These are phyloP conservation scores for Aleiodes testaceus DNA, from an alignment of 2,888 invertebrate species.

Conservation along the genomic window DNA sequence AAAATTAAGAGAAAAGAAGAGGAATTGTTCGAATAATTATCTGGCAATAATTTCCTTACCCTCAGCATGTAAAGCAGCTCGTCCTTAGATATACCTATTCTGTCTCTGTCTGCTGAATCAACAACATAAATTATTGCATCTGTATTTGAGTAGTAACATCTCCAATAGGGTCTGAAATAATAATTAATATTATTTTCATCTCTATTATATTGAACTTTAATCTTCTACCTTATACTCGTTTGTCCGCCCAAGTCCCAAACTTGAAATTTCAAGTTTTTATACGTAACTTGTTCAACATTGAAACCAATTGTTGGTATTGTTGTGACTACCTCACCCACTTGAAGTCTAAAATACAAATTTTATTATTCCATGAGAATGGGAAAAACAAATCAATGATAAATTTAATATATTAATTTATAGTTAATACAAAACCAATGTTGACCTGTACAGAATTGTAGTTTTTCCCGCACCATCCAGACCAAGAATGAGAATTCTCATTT, in stretches of 20 bases:
- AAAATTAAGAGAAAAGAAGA: background rate
- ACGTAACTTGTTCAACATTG: slow-evolving; percentile 99
- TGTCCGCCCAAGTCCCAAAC: slow-evolving; percentile 99
- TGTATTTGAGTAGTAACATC: slow-evolving; percentile 99
- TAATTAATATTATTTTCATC: slow-evolving; percentile 7
- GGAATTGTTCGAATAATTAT: too few species aligned
- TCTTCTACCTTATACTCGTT: slow-evolving; percentile 96
- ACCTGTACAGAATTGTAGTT: slow-evolving; percentile 97
- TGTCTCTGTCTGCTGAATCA: slow-evolving; percentile 98
- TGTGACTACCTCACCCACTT: slow-evolving; percentile 98
- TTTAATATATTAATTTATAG: background rate
- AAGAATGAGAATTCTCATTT: slow-evolving; percentile 98
- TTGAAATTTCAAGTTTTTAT: slow-evolving; percentile 99
- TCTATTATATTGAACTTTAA: too few species aligned
- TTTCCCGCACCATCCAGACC: slow-evolving; percentile 99
- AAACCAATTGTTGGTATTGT: slow-evolving; percentile 99
- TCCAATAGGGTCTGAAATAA: slow-evolving; percentile 94
- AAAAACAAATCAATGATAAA: too few species aligned
- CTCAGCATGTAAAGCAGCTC: slow-evolving; percentile 97
- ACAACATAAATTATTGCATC: slow-evolving; percentile 99
- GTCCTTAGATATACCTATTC: slow-evolving; percentile 99
- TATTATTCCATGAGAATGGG: background rate
- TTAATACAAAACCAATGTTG: slow-evolving; percentile 15
- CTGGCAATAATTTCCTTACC: slow-evolving; percentile 82
- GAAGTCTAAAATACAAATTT: slow-evolving; percentile 77